A percentile compares a stretch with the other conserved stretches of the same genome.
phyloP scores from a whole-genome alignment of 2,888 invertebrate species.

The Sinotaia quadrata region DNA sequence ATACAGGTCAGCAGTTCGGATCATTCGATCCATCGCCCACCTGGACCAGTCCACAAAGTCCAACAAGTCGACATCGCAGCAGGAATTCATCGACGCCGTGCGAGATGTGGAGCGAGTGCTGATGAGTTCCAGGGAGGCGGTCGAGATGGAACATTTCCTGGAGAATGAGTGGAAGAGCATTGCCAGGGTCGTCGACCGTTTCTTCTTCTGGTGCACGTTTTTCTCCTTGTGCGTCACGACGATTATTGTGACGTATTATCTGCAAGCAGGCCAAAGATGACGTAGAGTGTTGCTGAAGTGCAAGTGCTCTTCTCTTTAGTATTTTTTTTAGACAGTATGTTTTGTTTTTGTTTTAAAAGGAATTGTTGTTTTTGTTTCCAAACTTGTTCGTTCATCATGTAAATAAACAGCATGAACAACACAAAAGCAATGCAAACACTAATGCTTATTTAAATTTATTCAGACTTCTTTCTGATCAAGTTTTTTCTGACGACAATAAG shows the following conservation, averaged over 20 bases:
- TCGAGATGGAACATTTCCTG: conserved; percentile 28
- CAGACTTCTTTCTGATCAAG: too few relatives aligned
- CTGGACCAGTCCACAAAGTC: neutral
- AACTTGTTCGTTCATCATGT: too few relatives aligned
- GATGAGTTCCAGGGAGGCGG: conserved; percentile 25
- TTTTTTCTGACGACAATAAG: too few relatives aligned
- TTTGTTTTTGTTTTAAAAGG: too few relatives aligned
- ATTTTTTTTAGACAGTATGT: too few relatives aligned
- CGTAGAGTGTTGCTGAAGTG: too few relatives aligned
- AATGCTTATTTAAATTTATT: too few relatives aligned
- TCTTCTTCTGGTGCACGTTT: conserved; percentile 33
- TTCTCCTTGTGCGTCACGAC: conserved; percentile 16
- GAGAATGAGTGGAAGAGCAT: conserved; percentile 43
- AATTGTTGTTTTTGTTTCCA: too few relatives aligned
- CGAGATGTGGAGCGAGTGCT: conserved; percentile 35
- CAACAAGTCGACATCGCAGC: neutral
- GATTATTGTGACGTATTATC: neutral
- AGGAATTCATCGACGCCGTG: conserved; percentile 31
- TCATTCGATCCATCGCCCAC: conserved; percentile 10
- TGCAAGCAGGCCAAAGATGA: too few relatives aligned
- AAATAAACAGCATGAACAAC: too few relatives aligned
- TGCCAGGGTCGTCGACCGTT: conserved; percentile 35
- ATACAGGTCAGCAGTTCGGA: neutral
- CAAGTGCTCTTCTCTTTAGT: too few relatives aligned
- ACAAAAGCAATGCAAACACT: too few relatives aligned